Evolutionary conservation across 2,113 vertebrate species (phyloP).

Genomic region (Uropsilus gracilis): DNA sequence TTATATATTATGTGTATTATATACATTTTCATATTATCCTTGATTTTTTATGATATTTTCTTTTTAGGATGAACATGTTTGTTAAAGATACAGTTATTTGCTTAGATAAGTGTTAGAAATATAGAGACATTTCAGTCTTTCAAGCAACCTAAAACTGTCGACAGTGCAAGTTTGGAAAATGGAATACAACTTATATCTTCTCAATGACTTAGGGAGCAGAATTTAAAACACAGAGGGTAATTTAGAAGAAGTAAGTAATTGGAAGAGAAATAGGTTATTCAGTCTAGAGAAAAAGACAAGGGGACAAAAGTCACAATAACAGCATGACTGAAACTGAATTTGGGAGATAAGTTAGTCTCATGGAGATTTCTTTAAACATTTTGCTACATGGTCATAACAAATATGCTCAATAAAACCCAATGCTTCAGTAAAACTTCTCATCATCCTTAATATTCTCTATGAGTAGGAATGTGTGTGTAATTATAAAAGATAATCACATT

Average conservation of each 20-base stretch:
- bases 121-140: not conserved
- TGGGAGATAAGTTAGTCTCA: not conserved
- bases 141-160: not conserved
- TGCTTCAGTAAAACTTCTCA: not conserved
- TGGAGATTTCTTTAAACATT: not conserved
- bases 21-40: too few species aligned
- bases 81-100: not conserved
- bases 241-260: not conserved
- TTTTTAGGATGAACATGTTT: not conserved
- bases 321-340: not conserved
- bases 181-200: not conserved
- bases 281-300: not conserved
- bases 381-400: not conserved
- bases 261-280: rapidly evolving
- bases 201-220: not conserved
- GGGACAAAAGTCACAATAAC: not conserved
- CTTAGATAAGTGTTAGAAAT: not conserved
- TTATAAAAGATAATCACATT: not conserved
- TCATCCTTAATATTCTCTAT: not conserved
- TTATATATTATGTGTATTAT: too few species aligned
- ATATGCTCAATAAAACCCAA: not conserved
- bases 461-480: not conserved
- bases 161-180: not conserved
- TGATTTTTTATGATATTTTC: not conserved
- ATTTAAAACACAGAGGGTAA: not conserved